Conservation (phyloP, 2,797 vertebrate species). For the Helicolenus hilgendorfi region DNA sequence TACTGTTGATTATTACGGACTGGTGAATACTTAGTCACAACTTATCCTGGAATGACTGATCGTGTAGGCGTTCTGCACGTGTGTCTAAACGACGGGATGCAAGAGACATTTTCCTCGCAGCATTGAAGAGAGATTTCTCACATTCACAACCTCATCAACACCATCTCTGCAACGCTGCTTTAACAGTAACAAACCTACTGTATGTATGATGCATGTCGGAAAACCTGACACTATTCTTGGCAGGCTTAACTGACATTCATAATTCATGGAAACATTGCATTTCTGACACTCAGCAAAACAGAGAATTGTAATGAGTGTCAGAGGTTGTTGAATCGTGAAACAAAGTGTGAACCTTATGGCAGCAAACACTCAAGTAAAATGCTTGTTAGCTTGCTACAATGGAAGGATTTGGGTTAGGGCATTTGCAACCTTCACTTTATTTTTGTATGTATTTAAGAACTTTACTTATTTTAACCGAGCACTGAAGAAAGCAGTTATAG, state of each 20-base stretch:
- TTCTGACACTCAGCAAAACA: conserved; percentile 57
- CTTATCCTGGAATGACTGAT: conserved; percentile 30
- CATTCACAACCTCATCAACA: background rate
- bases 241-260: conserved; percentile 62
- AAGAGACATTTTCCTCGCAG: background rate
- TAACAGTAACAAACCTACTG: conserved; percentile 1
- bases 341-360: background rate
- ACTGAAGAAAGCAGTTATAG: background rate
- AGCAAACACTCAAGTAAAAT: background rate
- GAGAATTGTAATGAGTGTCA: conserved; percentile 47
- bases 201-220: conserved; percentile 27
- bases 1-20: conserved; percentile 19
- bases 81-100: conserved; percentile 13
- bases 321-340: conserved; percentile 51
- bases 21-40: conserved; percentile 45
- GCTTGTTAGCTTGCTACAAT: background rate
- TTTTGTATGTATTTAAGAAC: background rate
- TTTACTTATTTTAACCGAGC: background rate
- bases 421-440: background rate
- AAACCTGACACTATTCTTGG: conserved; percentile 34
- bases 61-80: background rate
- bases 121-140: background rate
- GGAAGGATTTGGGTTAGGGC: background rate
- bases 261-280: conserved; percentile 65
- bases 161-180: background rate